These are phyloP conservation scores for Anguilla japonica DNA, from an alignment of 2,113 vertebrate genomes.

Conservation along the genomic window DNA sequence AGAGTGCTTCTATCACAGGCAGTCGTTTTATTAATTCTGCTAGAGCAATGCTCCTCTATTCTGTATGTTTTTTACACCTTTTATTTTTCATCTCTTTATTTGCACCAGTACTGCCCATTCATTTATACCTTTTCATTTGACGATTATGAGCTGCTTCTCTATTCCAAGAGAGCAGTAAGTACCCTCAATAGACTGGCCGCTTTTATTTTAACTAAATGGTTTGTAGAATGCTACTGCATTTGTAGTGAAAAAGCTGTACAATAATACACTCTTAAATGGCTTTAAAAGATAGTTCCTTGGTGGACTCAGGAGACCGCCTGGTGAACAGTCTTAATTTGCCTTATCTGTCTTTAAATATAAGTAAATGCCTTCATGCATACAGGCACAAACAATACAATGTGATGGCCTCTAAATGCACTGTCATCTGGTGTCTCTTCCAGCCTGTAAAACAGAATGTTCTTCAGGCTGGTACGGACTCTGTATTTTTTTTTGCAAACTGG, in stretches of 20 bases:
- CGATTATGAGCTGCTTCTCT: background rate
- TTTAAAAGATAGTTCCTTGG: background rate
- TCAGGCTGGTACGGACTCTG: background rate
- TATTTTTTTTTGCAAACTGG: background rate
- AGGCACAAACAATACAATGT: too few species aligned
- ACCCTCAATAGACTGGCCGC: background rate
- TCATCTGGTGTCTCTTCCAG: background rate
- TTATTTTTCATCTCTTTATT: background rate
- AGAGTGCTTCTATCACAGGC: background rate
- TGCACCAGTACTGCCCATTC: background rate
- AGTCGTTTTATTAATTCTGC: background rate
- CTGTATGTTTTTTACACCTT: background rate
- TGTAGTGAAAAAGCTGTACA: background rate
- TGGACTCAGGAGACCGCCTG: background rate
- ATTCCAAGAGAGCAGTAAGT: background rate
- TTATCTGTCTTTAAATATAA: background rate
- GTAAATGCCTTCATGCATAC: too few species aligned
- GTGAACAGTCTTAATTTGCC: background rate
- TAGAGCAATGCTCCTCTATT: background rate
- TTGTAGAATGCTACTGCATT: background rate
- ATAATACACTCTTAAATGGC: background rate
- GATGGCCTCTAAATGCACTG: too few species aligned
- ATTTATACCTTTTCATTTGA: background rate
- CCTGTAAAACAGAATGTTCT: background rate
- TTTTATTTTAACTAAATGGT: background rate